Percentiles rank a stretch among this genome's conserved stretches.
Evolutionary conservation across 2,797 vertebrate genomes (phyloP).

Genomic region (Chelidonichthys spinosus): DNA sequence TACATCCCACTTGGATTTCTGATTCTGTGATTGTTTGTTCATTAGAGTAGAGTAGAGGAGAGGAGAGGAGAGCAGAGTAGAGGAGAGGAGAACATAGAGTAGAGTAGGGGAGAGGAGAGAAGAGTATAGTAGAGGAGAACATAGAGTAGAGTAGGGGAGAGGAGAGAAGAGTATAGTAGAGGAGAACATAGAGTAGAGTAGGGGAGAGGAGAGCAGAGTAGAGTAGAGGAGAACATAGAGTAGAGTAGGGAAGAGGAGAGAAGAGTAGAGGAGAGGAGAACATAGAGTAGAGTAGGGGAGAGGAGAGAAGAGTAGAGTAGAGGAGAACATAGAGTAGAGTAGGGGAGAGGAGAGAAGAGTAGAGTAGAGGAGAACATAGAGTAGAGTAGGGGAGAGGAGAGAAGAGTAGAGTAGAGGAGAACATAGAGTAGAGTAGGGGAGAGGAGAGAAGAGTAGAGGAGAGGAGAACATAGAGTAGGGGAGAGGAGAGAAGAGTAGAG

Average conservation of each 20-base stretch:
- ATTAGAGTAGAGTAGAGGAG: neutral
- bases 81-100: no score
- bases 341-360: neutral
- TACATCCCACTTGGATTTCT: conserved; percentile 23
- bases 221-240: neutral
- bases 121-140: no score
- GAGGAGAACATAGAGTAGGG: neutral
- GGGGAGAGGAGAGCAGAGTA: rapidly evolving
- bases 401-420: neutral
- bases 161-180: neutral
- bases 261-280: neutral
- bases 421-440: conserved; percentile 15
- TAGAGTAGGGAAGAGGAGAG: neutral
- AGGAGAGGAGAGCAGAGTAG: conserved; percentile 4
- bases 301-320: neutral
- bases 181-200: conserved; percentile 26
- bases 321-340: no score
- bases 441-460: rapidly evolving
- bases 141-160: no score
- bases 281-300: conserved; percentile 11
- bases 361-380: neutral
- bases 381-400: no score
- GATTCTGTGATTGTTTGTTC: conserved; percentile 11
- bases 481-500: neutral
- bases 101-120: no score